Evolutionary conservation across 1,140 invertebrate species (phyloP), one percentile per base, ranked within the genome.

Genomic region (Eumeta japonica): DNA sequence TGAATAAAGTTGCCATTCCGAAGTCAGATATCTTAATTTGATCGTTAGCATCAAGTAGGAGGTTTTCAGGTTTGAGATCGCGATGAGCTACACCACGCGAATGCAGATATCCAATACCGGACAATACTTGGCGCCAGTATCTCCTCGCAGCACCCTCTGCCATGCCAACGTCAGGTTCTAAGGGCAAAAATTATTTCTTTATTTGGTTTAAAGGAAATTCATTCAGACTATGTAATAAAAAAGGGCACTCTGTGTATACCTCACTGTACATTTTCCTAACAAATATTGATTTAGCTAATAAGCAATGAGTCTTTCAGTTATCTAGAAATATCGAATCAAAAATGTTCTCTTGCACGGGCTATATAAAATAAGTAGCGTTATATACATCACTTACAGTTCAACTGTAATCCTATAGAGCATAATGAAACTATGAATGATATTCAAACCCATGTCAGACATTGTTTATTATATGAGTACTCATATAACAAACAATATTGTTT

Each of bases 1-100:
- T 80, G 66, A 86, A 91, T 45, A 97, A 76, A 2, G 96, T 98
- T 10, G 95, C 92, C 78, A 98, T 81, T 38, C 96, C 96, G 81
- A 98, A 98, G 78, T 99, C 96, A 2, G 90, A 88, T 42, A 99
- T 94, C 80, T 98, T 98, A 28, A 98, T 75, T 60, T 87, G 85
- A 62, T 96, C 92, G 62, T 87, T 76, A 39, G 83, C 81, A 76
- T 96, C 92, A 7, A 98, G 76, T 17, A 98, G 78, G 32, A 98
- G 76, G 77, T 98, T 98, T 76, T 98, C 94, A 3, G 95, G 94
- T 73, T 98, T 98, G 19, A 98, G 73, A 76, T 98, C 94, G 49
- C 92, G 81, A 70, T 95, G 92, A 3, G 88, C 85, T 15, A 95
- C 83, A 11, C 90, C 91, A 48, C 81, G 80, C 32, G 66, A 75